Evolutionary conservation across 2,797 vertebrate genomes (phyloP), one percentile per base, ranked within the genome.

Genomic region (Decapterus maruadsi): DNA sequence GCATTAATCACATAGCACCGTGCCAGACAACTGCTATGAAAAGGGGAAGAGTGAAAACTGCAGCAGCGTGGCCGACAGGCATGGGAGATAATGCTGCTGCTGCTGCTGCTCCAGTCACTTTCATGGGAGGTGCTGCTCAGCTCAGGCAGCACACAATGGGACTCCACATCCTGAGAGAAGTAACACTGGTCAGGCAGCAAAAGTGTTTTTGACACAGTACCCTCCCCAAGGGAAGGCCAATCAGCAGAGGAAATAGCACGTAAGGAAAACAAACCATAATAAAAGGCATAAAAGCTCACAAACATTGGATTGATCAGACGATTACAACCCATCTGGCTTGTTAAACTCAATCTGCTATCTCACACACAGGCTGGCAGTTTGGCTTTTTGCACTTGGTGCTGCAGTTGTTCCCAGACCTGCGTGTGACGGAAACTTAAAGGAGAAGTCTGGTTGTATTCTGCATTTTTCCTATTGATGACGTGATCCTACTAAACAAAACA

Each of bases 311-410:
- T 97, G 96, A 97, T 97, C 96, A 96, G 95, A 96, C 96, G 94
- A 98, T 99, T 98, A 98, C 93, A 95, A 96, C 91, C 97, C 97
- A 98, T 98, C 98, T 99, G 97, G 97, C 96, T 96, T 97, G 97
- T 99, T 98, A 99, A 98, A 96, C 92, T 93, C 98, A 98, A 98
- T 97, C 97, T 98, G 97, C 94, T 97, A 94, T 93, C 94, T 87
- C 89, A 93, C 45, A 46, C 90, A 82, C 93, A 93, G 91, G 92
- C 91, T 85, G 75, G 86, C 89, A 72, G 69, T 60, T 72, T 74
- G 68, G 80, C 34, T 79, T 63, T 80, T 76, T 75, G 75, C 68
- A 75, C 61, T 72, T 64, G 66, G 60, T 60, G 80, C 66, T 77
- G 83, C 91, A 73, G 79, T 86, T 70, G 77, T 51, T 90, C 79